Conservation (phyloP, 2,888 invertebrate genomes). For the Tortricodes alternella region DNA sequence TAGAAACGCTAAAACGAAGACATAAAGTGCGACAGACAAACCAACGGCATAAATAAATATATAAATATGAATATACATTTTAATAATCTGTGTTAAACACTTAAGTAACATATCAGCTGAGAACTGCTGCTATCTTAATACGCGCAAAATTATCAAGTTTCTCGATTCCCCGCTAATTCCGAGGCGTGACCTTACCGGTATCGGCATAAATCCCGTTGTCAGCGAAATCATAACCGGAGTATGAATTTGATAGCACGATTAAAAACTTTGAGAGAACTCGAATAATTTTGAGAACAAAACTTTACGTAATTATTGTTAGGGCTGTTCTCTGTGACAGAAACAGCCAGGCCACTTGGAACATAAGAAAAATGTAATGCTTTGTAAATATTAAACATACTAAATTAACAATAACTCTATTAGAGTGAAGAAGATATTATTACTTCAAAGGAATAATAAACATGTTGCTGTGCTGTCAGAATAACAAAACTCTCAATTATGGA, state of each 20-base stretch:
- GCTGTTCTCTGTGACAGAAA: background rate
- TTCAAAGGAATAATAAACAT: too few relatives aligned
- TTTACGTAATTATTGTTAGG: slow-evolving; percentile 30
- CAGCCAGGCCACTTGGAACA: background rate
- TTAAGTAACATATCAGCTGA: too few relatives aligned
- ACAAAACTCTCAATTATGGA: too few relatives aligned
- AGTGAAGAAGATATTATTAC: too few relatives aligned
- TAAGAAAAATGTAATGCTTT: background rate
- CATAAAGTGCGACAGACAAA: too few relatives aligned
- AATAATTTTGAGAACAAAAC: slow-evolving; percentile 9
- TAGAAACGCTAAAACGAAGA: too few relatives aligned
- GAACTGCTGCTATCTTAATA: too few relatives aligned
- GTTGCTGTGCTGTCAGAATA: too few relatives aligned
- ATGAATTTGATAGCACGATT: slow-evolving; percentile 24
- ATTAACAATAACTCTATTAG: too few relatives aligned
- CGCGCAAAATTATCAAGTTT: background rate
- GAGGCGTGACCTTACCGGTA: background rate
- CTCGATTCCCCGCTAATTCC: background rate
- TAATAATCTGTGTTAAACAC: too few relatives aligned
- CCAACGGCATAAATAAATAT: too few relatives aligned
- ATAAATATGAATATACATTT: too few relatives aligned
- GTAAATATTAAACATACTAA: background rate
- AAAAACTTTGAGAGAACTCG: slow-evolving; percentile 17
- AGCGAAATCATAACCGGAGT: slow-evolving; percentile 4
- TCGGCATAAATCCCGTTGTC: background rate